These are phyloP conservation scores for Heliconius ethilla DNA, from an alignment of 2,888 invertebrate species.

Conservation along the genomic window DNA sequence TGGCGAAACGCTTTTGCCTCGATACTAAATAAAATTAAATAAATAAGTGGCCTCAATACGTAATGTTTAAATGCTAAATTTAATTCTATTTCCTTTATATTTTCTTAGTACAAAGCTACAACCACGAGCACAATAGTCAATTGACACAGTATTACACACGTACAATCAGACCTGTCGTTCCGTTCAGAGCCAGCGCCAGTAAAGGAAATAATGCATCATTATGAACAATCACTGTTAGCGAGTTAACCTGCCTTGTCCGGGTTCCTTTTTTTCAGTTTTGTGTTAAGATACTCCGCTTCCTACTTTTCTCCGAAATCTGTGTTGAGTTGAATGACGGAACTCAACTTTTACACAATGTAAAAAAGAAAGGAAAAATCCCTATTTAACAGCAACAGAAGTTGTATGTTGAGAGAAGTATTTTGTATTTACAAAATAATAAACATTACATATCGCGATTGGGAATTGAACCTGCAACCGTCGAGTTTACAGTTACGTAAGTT, in stretches of 20 bases:
- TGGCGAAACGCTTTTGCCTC: too few species aligned
- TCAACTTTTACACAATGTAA: too few species aligned
- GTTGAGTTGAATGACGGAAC: too few species aligned
- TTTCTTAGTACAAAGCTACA: background rate
- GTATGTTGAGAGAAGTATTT: too few species aligned
- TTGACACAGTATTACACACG: background rate
- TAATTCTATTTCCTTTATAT: background rate
- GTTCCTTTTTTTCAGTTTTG: background rate
- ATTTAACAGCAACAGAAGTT: too few species aligned
- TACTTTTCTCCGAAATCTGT: too few species aligned
- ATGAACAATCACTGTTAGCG: background rate
- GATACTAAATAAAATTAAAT: too few species aligned
- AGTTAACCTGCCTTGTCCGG: background rate
- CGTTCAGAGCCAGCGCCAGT: background rate
- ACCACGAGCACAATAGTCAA: background rate
- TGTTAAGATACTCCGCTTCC: background rate
- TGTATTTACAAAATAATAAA: too few species aligned
- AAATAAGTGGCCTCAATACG: background rate
- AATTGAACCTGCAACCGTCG: too few species aligned
- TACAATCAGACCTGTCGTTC: background rate
- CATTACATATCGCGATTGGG: too few species aligned
- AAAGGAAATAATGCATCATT: background rate
- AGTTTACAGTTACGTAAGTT: too few species aligned
- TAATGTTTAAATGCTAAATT: background rate
- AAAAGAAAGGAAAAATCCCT: too few species aligned